phyloP scores from a whole-genome alignment of 2,113 vertebrate species.

The Pyrgilauda ruficollis region DNA sequence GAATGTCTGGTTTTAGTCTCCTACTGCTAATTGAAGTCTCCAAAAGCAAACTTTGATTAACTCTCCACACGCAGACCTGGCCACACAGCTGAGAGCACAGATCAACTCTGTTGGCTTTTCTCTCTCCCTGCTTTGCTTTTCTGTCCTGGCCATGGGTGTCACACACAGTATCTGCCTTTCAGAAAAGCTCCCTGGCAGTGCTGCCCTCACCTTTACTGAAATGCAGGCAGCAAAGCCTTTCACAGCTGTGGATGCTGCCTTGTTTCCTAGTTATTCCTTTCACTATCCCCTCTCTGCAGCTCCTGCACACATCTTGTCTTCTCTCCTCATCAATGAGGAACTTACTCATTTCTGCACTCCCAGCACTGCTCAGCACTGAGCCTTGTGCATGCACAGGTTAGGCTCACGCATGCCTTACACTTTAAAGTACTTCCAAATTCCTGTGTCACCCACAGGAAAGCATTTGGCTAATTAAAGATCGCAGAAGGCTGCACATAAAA shows the following conservation, averaged over 20 bases:
- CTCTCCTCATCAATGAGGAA: slow-evolving; percentile 29
- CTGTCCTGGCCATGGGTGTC: not conserved
- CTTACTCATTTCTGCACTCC: not conserved
- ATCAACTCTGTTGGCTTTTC: not conserved
- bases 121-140: not conserved
- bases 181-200: not conserved
- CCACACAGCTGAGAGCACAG: not conserved
- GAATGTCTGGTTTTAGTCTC: slow-evolving; percentile 39
- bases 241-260: not conserved
- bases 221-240: not conserved
- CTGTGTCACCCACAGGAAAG: not conserved
- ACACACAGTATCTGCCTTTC: not conserved
- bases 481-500: not conserved
- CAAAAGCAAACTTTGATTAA: slow-evolving; percentile 62
- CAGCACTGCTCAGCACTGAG: not conserved
- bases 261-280: not conserved
- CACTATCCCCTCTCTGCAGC: not conserved
- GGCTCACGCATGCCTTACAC: not conserved
- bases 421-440: not conserved
- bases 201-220: not conserved
- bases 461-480: not conserved
- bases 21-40: slow-evolving; percentile 51
- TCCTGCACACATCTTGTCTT: not conserved
- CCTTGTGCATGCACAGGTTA: not conserved
- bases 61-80: not conserved